phyloP scores from a whole-genome alignment of 2,797 vertebrate species.

The Helarctos malayanus region DNA sequence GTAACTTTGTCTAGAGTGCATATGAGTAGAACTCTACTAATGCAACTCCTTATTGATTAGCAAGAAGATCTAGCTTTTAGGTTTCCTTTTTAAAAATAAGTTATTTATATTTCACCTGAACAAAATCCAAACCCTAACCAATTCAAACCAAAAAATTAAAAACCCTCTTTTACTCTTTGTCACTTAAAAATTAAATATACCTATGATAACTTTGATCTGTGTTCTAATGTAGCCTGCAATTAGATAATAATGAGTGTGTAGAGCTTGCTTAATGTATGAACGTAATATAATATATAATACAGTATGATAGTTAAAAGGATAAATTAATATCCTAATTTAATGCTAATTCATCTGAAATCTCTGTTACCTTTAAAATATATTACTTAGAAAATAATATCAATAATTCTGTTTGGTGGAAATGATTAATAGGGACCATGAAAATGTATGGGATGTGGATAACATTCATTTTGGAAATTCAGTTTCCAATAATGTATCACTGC shows the following conservation, averaged over 20 bases:
- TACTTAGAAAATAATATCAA: not conserved
- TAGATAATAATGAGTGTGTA: not conserved
- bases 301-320: not conserved
- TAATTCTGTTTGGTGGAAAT: not conserved
- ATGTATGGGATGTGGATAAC: not conserved
- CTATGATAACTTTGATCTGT: not conserved
- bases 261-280: not conserved
- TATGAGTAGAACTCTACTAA: not conserved
- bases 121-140: not conserved
- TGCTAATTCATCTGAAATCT: conserved; percentile 14
- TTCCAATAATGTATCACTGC: not conserved
- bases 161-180: not conserved
- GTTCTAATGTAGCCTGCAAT: not conserved
- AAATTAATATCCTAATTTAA: not conserved
- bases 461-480: conserved; percentile 19
- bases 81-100: not conserved
- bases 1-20: not conserved
- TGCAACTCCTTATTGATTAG: not conserved
- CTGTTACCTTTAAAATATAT: not conserved
- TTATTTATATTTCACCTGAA: not conserved
- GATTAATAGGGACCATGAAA: not conserved
- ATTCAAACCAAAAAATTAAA: not conserved
- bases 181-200: not conserved
- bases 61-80: not conserved
- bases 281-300: not conserved